A percentile compares a stretch with the other conserved stretches of the same genome.
Conservation (phyloP, 2,797 vertebrate species). For the Luscinia luscinia region DNA sequence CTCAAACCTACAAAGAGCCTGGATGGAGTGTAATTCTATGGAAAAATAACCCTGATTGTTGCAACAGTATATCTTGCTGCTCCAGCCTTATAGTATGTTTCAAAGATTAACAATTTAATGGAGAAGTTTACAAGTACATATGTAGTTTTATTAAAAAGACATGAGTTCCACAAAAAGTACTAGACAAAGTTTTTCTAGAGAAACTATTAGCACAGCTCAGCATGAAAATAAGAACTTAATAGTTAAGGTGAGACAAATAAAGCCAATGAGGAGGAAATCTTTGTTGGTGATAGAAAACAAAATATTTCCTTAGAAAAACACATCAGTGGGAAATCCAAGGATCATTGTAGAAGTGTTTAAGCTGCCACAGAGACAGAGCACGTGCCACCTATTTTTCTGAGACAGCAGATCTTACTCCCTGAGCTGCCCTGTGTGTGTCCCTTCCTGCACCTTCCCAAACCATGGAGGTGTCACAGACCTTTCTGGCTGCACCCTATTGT, state of each 20-base stretch:
- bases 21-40: neutral
- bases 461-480: neutral
- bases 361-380: neutral
- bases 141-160: neutral
- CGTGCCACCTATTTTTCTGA: fast-evolving
- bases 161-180: neutral
- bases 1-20: neutral
- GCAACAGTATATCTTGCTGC: neutral
- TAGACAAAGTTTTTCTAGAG: neutral
- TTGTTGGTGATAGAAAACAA: neutral
- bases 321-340: neutral
- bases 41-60: neutral
- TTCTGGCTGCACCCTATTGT: neutral
- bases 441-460: neutral
- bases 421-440: fast-evolving
- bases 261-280: neutral
- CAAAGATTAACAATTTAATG: neutral
- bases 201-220: neutral
- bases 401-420: neutral
- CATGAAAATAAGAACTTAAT: neutral
- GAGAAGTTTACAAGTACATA: neutral
- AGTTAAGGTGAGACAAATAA: neutral
- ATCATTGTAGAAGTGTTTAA: neutral
- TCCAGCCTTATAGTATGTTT: neutral
- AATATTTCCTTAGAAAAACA: neutral